Percentiles rank a stretch among this genome's conserved stretches.
phyloP scores from a whole-genome alignment of 2,113 vertebrate species.

The Lontra canadensis region DNA sequence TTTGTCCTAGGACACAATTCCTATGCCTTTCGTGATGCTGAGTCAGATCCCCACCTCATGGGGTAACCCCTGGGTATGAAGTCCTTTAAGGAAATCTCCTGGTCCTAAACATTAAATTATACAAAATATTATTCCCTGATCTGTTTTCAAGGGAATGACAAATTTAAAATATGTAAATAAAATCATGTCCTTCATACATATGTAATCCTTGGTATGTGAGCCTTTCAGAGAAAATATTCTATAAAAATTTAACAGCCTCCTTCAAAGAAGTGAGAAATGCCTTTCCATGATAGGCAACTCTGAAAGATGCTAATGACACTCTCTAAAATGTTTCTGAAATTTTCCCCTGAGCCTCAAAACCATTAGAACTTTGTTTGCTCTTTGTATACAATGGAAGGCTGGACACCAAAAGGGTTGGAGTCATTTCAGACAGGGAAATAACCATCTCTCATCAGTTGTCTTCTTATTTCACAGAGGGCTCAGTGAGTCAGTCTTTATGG shows the following conservation, averaged over 20 bases:
- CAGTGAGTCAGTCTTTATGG: background rate
- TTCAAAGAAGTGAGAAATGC: slow-evolving; percentile 17
- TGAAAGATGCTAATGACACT: background rate
- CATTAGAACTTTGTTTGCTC: background rate
- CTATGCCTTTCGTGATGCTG: background rate
- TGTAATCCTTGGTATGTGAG: background rate
- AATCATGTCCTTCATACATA: background rate
- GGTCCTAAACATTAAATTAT: background rate
- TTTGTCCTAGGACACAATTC: background rate
- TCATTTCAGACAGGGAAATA: background rate
- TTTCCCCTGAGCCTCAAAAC: slow-evolving; percentile 26
- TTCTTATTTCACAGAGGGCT: background rate
- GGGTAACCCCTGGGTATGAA: background rate
- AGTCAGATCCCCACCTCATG: background rate
- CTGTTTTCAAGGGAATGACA: slow-evolving; percentile 20
- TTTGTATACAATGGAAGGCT: background rate
- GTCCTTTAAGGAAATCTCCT: background rate
- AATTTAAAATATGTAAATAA: background rate
- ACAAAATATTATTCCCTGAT: background rate
- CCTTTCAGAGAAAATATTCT: background rate
- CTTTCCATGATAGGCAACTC: background rate
- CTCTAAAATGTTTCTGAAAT: slow-evolving; percentile 19
- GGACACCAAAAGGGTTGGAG: background rate
- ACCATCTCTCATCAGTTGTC: background rate
- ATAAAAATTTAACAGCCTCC: slow-evolving; percentile 47